Percentiles rank a stretch among this genome's conserved stretches.
These are phyloP conservation scores for Sigmodon hispidus DNA, from an alignment of 2,113 vertebrate genomes.

Conservation along the genomic window DNA sequence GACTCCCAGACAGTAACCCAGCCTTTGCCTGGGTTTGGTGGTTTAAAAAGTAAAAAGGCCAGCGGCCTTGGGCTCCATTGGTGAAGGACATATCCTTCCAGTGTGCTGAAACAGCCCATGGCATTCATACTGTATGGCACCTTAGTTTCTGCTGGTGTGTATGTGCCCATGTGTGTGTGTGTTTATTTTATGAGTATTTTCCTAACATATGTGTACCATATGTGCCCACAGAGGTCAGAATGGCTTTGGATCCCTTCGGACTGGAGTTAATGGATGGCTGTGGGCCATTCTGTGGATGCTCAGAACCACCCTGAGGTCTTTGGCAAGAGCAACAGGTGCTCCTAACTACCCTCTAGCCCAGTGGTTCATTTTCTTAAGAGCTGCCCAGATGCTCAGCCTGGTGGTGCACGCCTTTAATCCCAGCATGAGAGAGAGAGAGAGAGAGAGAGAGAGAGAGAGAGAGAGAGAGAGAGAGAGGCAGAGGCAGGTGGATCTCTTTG, in stretches of 20 bases:
- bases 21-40: background rate
- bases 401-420: too few relatives aligned
- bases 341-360: background rate
- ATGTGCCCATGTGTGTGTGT: background rate
- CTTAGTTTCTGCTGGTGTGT: background rate
- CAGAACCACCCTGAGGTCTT: background rate
- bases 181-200: background rate
- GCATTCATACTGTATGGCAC: background rate
- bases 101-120: too few relatives aligned
- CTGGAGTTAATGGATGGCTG: too few relatives aligned
- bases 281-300: background rate
- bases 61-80: background rate
- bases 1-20: too few relatives aligned
- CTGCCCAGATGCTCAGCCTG: background rate
- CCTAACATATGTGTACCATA: background rate
- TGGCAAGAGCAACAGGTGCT: background rate
- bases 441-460: too few relatives aligned
- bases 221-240: background rate
- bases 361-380: background rate
- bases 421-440: too few relatives aligned
- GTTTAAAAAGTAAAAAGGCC: background rate
- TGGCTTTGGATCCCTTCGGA: background rate
- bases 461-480: too few relatives aligned
- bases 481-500: background rate
- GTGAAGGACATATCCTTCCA: background rate